These are phyloP conservation scores for Lytechinus pictus DNA, from an alignment of 35 echinoderm and acorn worm genomes.

Conservation along the genomic window DNA sequence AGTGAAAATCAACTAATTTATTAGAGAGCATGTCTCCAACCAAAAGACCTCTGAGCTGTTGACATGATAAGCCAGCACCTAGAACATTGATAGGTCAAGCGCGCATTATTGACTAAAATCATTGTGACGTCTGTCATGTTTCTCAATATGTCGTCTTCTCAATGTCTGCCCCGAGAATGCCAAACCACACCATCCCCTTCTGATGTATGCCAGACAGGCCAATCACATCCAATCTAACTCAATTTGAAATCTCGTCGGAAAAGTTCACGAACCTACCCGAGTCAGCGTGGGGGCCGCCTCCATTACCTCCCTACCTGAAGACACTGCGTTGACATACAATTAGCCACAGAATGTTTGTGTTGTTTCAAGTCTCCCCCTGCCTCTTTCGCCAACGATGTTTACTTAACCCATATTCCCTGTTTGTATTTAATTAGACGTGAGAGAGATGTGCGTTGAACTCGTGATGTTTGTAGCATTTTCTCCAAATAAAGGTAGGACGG, in stretches of 20 bases:
- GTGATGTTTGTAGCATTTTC: not conserved
- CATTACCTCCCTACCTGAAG: not conserved
- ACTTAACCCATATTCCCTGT: constrained; percentile 2
- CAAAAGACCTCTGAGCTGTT: too few relatives aligned
- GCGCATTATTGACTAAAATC: not conserved
- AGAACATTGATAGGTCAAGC: not conserved
- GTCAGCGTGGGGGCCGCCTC: not conserved
- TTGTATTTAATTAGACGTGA: constrained; percentile 5
- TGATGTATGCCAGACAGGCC: constrained; percentile 16
- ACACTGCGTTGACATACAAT: constrained; percentile 3
- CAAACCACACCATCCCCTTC: not conserved
- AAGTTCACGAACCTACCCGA: not conserved
- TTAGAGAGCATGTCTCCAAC: too few relatives aligned
- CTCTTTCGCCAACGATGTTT: not conserved
- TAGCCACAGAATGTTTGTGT: not conserved
- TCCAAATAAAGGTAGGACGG: not conserved
- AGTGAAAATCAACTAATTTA: too few relatives aligned
- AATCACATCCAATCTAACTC: not conserved
- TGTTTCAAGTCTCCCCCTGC: not conserved
- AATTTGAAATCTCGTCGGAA: constrained; percentile 19
- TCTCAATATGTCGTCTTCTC: not conserved
- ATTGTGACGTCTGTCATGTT: not conserved
- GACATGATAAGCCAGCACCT: not conserved
- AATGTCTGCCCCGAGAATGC: not conserved
- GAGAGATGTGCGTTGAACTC: constrained; percentile 4